Base-by-base conservation (phyloP, 1,140 invertebrate genomes). In the Drosophila bifasciata region DNA sequence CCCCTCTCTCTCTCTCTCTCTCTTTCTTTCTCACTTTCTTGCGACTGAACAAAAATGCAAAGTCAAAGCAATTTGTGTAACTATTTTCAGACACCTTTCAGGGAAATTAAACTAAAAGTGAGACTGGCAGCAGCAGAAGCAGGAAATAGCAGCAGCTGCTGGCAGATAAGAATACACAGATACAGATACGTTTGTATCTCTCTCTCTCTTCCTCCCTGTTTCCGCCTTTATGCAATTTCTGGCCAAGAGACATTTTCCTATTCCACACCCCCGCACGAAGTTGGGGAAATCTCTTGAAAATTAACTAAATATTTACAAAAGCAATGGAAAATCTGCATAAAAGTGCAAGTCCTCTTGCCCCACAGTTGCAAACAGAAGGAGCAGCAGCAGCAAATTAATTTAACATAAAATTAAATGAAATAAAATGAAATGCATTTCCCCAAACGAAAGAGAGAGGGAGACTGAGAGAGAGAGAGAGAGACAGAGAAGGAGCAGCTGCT, bases 321-420 rank as follows among this genome's bases (percentile, higher is more conserved):
- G 75, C 75, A 59, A 71, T 72, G 32, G 68, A 57, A 85, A 86
- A 53, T 73, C 80, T 62, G 76, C 69, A 36, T 36, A 36, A 36
- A 36, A 36, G 32, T 36, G 32, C 32, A 36, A 36, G 32, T 36
- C 32, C 3, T 5, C 1, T 5, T 13, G 28, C 32, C 32, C 9
- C 9, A 4, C 28, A 3, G 25, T 53, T 76, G 67, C 7, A 32
- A 61, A 39, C 49, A 67, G 59, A 51, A 76, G 67, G 48, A 53
- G 57, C 77, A 68, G 69, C 51, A 76, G 67, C 51, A 53, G 60
- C 77, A 85, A 85, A 86, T 85, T 85, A 85, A 86, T 86, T 85
- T 85, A 80, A 86, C 81, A 85, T 86, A 62, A 86, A 85, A 85
- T 86, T 81, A 80, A 85, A 84, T 79, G 66, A 84, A 45, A 84